Conservation (phyloP, 1,140 invertebrate species). For the Asbolus verrucosus region DNA sequence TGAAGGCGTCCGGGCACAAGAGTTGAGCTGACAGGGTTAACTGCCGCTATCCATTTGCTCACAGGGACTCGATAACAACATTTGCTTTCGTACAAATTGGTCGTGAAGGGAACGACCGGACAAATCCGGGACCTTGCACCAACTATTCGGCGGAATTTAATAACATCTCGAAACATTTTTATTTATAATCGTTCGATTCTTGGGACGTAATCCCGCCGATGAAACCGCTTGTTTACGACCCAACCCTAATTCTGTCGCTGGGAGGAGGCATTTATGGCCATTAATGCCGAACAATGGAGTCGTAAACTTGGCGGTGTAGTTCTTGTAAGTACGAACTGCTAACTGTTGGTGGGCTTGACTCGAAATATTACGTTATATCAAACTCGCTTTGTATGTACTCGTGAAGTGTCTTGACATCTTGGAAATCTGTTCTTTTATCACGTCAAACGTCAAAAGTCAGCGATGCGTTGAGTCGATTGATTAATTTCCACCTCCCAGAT, state of each 20-base stretch:
- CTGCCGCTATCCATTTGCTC: constrained; percentile 53
- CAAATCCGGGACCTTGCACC: constrained; percentile 37
- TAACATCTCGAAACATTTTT: neutral
- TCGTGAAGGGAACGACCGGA: constrained; percentile 41
- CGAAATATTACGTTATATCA: too few relatives aligned
- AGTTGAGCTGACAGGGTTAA: constrained; percentile 56
- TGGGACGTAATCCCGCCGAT: neutral
- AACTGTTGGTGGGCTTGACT: too few relatives aligned
- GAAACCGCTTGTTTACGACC: neutral
- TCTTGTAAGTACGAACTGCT: neutral
- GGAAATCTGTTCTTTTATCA: too few relatives aligned
- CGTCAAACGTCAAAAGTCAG: too few relatives aligned
- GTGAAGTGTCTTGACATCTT: too few relatives aligned
- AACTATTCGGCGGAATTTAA: neutral
- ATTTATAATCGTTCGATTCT: neutral
- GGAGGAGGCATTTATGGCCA: too few relatives aligned
- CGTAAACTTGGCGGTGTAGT: neutral
- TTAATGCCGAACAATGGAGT: neutral
- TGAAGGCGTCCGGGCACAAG: constrained; percentile 47
- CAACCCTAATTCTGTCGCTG: neutral
- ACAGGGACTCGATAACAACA: constrained; percentile 52
- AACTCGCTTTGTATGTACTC: too few relatives aligned
- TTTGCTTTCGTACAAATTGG: constrained; percentile 54
- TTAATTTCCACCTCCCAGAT: too few relatives aligned
- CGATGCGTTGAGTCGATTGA: too few relatives aligned